Base-by-base conservation (phyloP, 2,888 invertebrate species). In the Agrochola lota region DNA sequence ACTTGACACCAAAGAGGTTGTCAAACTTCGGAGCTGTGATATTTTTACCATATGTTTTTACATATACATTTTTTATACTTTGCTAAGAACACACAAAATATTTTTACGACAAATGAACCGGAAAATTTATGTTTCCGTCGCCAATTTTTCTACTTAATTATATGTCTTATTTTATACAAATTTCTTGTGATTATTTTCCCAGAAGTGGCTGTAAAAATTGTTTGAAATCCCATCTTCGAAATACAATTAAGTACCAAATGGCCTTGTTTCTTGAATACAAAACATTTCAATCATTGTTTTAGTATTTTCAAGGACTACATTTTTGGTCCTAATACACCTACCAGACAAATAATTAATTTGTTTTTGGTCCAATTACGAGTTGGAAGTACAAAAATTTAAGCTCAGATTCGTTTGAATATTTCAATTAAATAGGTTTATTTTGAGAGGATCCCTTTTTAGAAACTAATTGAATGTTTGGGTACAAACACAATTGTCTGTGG, bases 1-100 rank as follows among this genome's bases (percentile, higher is more conserved):
- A 90, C 89, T 92, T 90, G 89, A 90, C 89, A 89, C 85, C 83
- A 88, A 88, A 91, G 89, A 30, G 63, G 6, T 55, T 80, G 66
- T 72, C 79, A 84, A 81, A 84, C 46, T 78, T 74, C 12, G 12
- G 0, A 20, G 1, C 46, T 35, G 7, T n/a, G n/a, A 30, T n/a
- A 12, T 23, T 59, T 64, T 59, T 49, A n/a, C n/a, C n/a, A n/a
- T n/a, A 26, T 59, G 7, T 59, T 57, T 59, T 52, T 35, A 3
- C 4, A 40, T n/a, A 52, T 20, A 15, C 35, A 43, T 9, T 15
- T 15, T 6, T 40, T 17, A n/a, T 11, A n/a, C 4, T 63, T 23
- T 62, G n/a, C 23, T 4, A 17, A n/a, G 5, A 26, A 52, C 7
- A 23, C 7, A 74, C 35, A 6, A 35, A 74, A 74, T 74, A 59